Conservation (phyloP, 2,113 vertebrate genomes). For the Origma solitaria region DNA sequence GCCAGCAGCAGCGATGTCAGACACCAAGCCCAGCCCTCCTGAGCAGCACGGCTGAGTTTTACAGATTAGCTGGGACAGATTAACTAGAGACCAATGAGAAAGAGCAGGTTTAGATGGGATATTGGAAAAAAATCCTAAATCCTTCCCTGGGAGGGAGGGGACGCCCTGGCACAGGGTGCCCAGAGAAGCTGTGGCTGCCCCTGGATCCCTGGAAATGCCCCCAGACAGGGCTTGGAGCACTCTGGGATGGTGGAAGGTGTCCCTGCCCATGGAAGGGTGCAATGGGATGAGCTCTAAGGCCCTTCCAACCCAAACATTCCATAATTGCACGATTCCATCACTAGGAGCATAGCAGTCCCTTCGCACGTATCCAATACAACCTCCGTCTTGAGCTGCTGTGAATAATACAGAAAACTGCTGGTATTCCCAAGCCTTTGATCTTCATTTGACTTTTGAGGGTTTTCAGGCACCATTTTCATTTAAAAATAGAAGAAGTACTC, state of each 20-base stretch:
- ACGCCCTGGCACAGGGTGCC: background rate
- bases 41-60: background rate
- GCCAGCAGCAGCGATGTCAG: background rate
- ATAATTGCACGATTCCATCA: background rate
- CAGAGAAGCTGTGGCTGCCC: background rate
- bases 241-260: accelerated
- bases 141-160: accelerated
- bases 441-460: background rate
- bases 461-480: background rate
- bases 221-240: background rate
- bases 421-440: background rate
- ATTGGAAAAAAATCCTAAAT: background rate
- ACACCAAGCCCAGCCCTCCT: background rate
- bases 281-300: background rate
- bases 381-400: background rate
- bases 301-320: background rate
- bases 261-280: background rate
- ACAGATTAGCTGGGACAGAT: background rate
- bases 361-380: background rate
- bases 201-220: background rate
- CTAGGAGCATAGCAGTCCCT: background rate
- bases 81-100: background rate
- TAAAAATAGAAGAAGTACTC: background rate
- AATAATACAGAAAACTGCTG: background rate
- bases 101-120: background rate